Percentiles rank a stretch among this genome's conserved stretches.
Evolutionary conservation across 2,113 vertebrate species (phyloP).

Genomic region (Entelurus aequoreus): DNA sequence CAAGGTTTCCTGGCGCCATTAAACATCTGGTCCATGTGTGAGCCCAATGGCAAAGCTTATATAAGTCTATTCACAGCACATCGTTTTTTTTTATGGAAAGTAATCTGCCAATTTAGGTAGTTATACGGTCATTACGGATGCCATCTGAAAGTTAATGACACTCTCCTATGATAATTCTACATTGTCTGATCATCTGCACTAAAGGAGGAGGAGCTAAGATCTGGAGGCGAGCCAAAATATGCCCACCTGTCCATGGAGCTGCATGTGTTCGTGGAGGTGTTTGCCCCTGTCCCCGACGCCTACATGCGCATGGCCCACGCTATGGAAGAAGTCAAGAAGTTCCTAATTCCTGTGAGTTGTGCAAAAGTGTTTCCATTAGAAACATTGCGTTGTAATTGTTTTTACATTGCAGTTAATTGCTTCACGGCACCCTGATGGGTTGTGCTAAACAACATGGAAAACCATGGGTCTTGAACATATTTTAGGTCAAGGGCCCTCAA

Average conservation of each 20-base stretch:
- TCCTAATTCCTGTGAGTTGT: conserved; percentile 87
- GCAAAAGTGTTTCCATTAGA: too few relatives aligned
- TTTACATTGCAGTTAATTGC: too few relatives aligned
- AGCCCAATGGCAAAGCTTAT: conserved; percentile 26
- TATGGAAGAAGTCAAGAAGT: conserved; percentile 98
- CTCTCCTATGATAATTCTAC: too few relatives aligned
- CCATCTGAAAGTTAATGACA: background rate
- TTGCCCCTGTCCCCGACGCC: conserved; percentile 90
- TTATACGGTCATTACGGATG: conserved; percentile 1
- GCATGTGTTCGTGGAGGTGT: conserved; percentile 97
- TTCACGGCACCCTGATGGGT: too few relatives aligned
- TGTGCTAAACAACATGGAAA: too few relatives aligned
- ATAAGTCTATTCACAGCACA: conserved; percentile 14
- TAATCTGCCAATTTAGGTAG: conserved; percentile 12
- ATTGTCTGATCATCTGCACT: background rate
- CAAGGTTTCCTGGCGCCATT: conserved; percentile 24
- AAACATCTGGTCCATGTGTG: conserved; percentile 38
- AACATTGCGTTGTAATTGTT: too few relatives aligned
- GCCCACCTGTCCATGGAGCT: conserved; percentile 93
- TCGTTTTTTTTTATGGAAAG: conserved; percentile 25
- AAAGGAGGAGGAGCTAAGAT: conserved; percentile 91
- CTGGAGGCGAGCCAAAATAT: conserved; percentile 93
- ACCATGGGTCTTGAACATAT: too few relatives aligned
- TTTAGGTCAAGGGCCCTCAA: too few relatives aligned
- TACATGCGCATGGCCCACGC: conserved; percentile 96